Base-by-base conservation (phyloP, 2,888 invertebrate genomes). In the Acleris cristana region DNA sequence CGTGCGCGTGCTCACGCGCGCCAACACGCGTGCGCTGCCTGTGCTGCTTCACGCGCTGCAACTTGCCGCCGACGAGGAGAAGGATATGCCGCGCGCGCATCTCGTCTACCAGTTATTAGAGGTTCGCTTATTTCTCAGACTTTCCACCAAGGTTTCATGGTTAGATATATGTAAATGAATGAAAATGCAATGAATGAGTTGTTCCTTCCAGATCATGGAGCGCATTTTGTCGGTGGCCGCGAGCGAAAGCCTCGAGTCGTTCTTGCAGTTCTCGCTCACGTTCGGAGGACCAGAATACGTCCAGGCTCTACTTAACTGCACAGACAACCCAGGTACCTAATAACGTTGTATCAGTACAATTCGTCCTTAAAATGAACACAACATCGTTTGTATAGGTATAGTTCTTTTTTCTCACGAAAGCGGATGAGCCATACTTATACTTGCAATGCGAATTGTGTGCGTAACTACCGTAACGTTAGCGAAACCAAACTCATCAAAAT, bases 241-340 rank as follows among this genome's bases (percentile, higher is more conserved):
- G 5, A 96, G 96, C 63, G 96, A 98, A 80, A 95, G 97, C 0
- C 91, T 97, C 23, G 96, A 97, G 69, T 95, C 96, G 3, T 98
- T 98, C 89, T 92, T 96, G 69, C 95, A 95, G 77, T 98, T 99
- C 87, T 98, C 98, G 0, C 94, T 96, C 63, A 97, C 98, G 0
- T 97, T 98, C 79, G 98, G 98, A 12, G 97, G 97, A 10, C 96
- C 96, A 0, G 97, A 98, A 80, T 98, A 98, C 81, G 95, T 99
- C 2, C 96, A 96, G 79, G 96, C 97, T 2, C 89, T 98, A 44
- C 94, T 97, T 30, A 95, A 96, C 48, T 97, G 96, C 79, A 97
- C 96, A 0, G 96, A 96, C 77, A 95, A 96, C 72, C 92, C 95
- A 52, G 95, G 95, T 92, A 82, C 34, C 54, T 19, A 23, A 23